Conservation (phyloP, 2,888 invertebrate species). For the Trichopria drosophilae region DNA sequence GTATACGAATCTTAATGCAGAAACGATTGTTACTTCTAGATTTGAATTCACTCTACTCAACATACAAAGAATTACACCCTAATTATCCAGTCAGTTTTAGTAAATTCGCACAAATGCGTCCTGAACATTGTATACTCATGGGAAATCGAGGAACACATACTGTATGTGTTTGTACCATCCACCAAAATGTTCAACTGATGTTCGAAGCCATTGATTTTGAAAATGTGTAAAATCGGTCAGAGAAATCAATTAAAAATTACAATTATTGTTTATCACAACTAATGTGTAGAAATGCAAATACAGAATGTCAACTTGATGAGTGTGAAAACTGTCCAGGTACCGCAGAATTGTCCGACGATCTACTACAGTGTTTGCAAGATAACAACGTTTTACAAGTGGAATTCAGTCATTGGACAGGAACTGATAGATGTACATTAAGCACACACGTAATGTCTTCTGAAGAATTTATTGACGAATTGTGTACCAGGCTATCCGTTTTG, state of each 20-base stretch:
- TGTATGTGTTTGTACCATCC: too few relatives aligned
- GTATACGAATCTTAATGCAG: not conserved
- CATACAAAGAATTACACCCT: not conserved
- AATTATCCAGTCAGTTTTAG: not conserved
- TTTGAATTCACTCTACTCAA: slow-evolving; percentile 1
- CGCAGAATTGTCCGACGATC: not conserved
- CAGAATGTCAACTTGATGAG: not conserved
- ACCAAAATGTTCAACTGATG: not conserved
- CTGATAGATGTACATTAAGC: too few relatives aligned
- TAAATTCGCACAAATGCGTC: not conserved
- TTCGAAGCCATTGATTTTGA: not conserved
- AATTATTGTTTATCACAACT: not conserved
- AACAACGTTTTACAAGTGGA: not conserved
- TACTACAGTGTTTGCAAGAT: not conserved
- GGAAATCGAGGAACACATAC: not conserved
- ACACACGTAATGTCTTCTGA: too few relatives aligned
- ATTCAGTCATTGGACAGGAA: too few relatives aligned
- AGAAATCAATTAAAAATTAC: too few relatives aligned
- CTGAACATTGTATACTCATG: not conserved
- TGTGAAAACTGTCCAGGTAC: too few relatives aligned
- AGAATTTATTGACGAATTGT: too few relatives aligned
- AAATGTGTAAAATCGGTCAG: too few relatives aligned
- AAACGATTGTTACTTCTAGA: slow-evolving; percentile 2
- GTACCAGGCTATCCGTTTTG: too few relatives aligned
- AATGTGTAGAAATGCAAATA: not conserved